Base-by-base conservation (phyloP, 2,113 vertebrate species). In the Salminus brasiliensis region DNA sequence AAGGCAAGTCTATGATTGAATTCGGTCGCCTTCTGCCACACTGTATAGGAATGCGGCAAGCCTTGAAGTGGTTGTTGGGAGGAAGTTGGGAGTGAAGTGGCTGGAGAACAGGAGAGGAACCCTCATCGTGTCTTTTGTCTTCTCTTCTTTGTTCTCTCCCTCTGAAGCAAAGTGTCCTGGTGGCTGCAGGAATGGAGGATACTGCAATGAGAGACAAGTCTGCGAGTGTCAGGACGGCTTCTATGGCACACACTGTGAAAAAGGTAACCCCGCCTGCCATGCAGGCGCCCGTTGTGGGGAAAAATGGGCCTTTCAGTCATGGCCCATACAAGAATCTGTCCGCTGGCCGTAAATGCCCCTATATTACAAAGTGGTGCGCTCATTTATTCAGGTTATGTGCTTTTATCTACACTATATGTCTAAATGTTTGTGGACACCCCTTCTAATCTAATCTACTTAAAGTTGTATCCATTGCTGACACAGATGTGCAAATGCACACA, bases 171-270 rank as follows among this genome's bases (percentile, higher is more conserved):
- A 96, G 82, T 97, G 96, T 85, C 95, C 95, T 1, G 95, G 95
- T 32, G 95, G 95, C 16, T 97, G 96, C 84, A 93, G 95, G 74
- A 96, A 97, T 0, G 94, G 95, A 88, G 96, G 96, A 0, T 86
- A 94, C 84, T 96, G 96, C 88, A 96, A 94, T 0, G 93, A 96
- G 66, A 94, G 95, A 55, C 94, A 93, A 1, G 81, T 96, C 79
- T 97, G 96, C 47, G 93, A 96, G 80, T 97, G 96, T 87, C 94
- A 94, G 49, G 94, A 95, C 87, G 96, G 95, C 52, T 96, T 96
- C 91, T 95, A 95, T 0, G 95, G 96, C 0, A 92, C 95, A 45
- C 95, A 96, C 76, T 96, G 96, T 88, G 96, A 97, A 85, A 96
- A 96, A 95, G 96, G 96, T 97, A 52, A 55, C 1, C 3, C 2